A percentile compares a stretch with the other conserved stretches of the same genome.
Conservation (phyloP, 1,140 invertebrate genomes). For the Penaeus japonicus region DNA sequence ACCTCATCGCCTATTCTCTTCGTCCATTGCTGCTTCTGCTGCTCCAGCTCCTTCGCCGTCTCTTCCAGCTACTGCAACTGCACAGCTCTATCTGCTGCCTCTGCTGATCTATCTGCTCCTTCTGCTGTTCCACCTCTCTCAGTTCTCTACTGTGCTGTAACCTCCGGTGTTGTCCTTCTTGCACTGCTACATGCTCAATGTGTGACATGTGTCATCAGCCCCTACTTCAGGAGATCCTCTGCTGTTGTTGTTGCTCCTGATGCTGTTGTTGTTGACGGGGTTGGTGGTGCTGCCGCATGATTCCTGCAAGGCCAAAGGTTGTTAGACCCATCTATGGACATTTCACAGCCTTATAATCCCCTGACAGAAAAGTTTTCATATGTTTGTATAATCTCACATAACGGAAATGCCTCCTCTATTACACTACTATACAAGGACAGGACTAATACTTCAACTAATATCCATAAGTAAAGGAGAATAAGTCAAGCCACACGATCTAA, state of each 20-base stretch:
- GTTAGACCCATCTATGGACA: neutral
- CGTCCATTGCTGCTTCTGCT: slow-evolving; percentile 24
- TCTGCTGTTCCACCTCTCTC: slow-evolving; percentile 25
- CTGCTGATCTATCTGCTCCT: slow-evolving; percentile 11
- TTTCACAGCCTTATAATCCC: neutral
- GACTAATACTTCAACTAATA: too few species aligned
- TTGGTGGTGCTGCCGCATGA: slow-evolving; percentile 24
- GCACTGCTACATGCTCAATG: too few species aligned
- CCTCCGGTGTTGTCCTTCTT: too few species aligned
- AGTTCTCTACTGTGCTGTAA: too few species aligned
- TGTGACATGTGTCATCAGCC: neutral
- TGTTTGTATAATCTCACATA: too few species aligned
- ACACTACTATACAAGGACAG: too few species aligned
- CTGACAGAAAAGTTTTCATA: neutral
- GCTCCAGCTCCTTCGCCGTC: neutral
- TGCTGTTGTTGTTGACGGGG: slow-evolving; percentile 6
- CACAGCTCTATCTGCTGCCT: neutral
- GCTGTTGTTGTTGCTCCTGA: neutral
- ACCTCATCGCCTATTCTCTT: neutral
- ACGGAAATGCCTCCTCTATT: too few species aligned
- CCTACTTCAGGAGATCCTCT: neutral
- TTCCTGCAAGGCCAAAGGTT: neutral
- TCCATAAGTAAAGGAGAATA: too few species aligned
- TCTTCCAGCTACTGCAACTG: slow-evolving; percentile 24
- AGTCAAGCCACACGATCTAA: too few species aligned